Conservation (phyloP, 92 coral and sea anemone species). For the Parazoanthus darwini region DNA sequence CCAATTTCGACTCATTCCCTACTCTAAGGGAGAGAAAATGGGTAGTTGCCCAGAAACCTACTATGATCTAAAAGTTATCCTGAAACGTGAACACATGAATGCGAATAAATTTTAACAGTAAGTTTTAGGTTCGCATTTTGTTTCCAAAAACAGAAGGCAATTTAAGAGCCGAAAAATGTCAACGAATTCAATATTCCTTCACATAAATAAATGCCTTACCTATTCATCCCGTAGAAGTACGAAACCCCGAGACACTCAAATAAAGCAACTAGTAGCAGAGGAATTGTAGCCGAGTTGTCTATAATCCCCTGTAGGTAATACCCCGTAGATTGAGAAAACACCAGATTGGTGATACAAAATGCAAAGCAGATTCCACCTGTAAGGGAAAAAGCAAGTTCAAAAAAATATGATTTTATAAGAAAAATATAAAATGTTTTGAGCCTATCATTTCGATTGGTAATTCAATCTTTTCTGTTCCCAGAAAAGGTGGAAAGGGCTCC, state of each 20-base stretch:
- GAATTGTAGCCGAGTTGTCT: conserved; percentile 75
- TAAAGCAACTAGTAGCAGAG: conserved; percentile 82
- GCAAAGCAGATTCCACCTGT: conserved; percentile 78
- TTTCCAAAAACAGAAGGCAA: not conserved
- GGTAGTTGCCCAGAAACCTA: too few species aligned
- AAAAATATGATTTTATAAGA: not conserved
- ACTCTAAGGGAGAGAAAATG: too few species aligned
- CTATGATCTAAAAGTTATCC: too few species aligned
- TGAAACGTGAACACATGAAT: too few species aligned
- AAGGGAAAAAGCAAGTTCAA: not conserved
- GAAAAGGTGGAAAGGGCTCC: too few species aligned
- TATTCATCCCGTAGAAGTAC: conserved; percentile 89
- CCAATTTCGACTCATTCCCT: too few species aligned
- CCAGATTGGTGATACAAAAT: conserved; percentile 67
- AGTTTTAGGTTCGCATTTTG: not conserved
- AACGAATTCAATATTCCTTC: not conserved
- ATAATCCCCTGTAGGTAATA: conserved; percentile 80
- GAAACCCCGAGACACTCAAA: conserved; percentile 85
- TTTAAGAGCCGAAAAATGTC: not conserved
- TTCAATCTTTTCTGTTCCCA: too few species aligned
- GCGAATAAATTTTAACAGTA: too few species aligned
- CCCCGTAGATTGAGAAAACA: conserved; percentile 84
- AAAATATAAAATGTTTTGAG: too few species aligned
- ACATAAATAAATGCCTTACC: conserved; percentile 46
- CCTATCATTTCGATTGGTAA: too few species aligned